phyloP scores from a whole-genome alignment of 2,797 vertebrate genomes.

The Amphiprion clarkii region DNA sequence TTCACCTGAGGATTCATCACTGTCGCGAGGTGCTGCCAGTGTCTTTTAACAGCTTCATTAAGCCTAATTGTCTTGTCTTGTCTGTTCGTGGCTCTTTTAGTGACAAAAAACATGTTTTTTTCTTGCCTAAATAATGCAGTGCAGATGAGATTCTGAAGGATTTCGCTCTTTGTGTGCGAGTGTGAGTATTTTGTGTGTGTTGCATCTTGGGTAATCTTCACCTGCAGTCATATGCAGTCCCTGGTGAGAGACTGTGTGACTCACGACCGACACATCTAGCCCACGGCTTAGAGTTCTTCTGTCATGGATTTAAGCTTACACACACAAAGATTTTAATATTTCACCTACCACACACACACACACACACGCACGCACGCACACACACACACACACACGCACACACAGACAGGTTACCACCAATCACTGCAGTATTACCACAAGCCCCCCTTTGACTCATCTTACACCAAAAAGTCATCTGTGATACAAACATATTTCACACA shows the following conservation, averaged over 20 bases:
- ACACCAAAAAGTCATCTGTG: conserved; percentile 27
- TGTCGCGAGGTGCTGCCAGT: not conserved
- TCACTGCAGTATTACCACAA: conserved; percentile 17
- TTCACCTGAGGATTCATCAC: not conserved
- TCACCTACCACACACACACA: not conserved
- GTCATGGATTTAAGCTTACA: conserved; percentile 45
- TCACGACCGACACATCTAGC: conserved; percentile 53
- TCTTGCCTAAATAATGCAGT: conserved; percentile 5
- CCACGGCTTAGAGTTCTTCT: conserved; percentile 48
- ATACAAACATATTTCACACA: conserved; percentile 14
- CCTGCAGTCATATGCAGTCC: conserved; percentile 63
- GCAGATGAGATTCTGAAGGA: conserved; percentile 19
- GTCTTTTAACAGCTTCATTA: conserved; percentile 2
- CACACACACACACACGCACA: not conserved
- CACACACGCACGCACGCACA: not conserved
- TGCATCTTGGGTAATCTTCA: conserved; percentile 60
- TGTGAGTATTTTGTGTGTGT: conserved; percentile 11
- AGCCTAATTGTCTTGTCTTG: not conserved
- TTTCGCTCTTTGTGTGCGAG: conserved; percentile 9
- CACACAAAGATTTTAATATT: not conserved
- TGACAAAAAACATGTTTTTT: not conserved
- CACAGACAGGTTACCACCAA: conserved; percentile 12
- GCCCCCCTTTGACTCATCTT: conserved; percentile 20
- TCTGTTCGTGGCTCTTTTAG: conserved; percentile 6
- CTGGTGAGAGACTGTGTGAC: conserved; percentile 55